Percentiles rank a stretch among this genome's conserved stretches.
Conservation (phyloP, 1,140 invertebrate genomes). For the Holotrichia oblita region DNA sequence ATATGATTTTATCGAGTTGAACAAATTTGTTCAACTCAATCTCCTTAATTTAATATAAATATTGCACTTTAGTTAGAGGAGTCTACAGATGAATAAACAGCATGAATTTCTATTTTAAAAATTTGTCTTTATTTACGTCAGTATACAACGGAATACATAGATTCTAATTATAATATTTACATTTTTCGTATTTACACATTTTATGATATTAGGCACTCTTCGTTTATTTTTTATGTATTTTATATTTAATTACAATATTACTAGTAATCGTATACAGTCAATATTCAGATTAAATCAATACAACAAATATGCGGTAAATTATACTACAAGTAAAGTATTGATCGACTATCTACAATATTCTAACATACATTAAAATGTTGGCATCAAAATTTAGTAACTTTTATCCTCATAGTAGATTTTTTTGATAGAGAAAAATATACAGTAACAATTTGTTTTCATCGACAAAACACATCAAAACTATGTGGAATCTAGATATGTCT, state of each 20-base stretch:
- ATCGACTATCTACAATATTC: neutral
- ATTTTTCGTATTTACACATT: neutral
- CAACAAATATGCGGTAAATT: neutral
- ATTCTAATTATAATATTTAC: constrained; percentile 30
- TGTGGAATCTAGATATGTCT: neutral
- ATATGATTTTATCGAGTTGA: too few relatives aligned
- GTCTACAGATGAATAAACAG: too few relatives aligned
- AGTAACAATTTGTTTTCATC: neutral
- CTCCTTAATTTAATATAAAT: too few relatives aligned
- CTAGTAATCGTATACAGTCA: constrained; percentile 20
- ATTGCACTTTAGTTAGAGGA: too few relatives aligned
- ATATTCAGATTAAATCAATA: neutral
- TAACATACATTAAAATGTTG: constrained; percentile 5
- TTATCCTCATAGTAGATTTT: neutral
- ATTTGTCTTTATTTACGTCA: constrained; percentile 9
- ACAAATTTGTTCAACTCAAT: too few relatives aligned
- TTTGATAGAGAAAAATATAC: neutral
- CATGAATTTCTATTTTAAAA: neutral
- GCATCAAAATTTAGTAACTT: constrained; percentile 29
- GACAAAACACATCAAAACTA: neutral
- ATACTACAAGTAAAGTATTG: too few relatives aligned
- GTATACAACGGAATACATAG: constrained; percentile 26
- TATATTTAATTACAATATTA: constrained; percentile 1
- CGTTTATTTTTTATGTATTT: neutral
- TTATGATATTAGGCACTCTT: constrained; percentile 22